Evolutionary conservation across 1,140 invertebrate genomes (phyloP), one percentile per base, ranked within the genome.

Genomic region (Hylaeus volcanicus): DNA sequence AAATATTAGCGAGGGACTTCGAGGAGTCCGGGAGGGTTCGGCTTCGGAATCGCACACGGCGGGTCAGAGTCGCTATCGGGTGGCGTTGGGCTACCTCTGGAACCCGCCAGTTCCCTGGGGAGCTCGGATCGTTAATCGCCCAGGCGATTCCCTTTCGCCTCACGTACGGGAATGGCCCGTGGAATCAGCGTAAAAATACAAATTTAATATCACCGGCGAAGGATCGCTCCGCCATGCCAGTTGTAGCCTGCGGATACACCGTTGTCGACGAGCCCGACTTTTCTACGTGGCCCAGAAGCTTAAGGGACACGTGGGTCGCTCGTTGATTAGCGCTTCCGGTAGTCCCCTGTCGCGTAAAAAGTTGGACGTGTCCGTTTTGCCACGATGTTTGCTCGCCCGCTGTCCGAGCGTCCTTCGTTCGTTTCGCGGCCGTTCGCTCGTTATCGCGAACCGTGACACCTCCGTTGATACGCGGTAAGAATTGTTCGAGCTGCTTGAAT

Each of bases 131-230:
- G 93, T 93, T 93, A 93, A 93, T 93, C 93, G 93, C 89, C 89
- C 86, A 89, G 81, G 89, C 89, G 89, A 93, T 93, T 93, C 89
- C 89, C 92, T 93, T 93, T 93, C 93, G 88, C 82, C 86, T 93
- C 93, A 93, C 93, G 93, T 93, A 93, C 84, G 79, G 72, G 84
- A 90, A 93, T 93, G 90, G 92, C 90, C 90, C 91, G 92, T 93
- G 92, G 93, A 93, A 93, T 93, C 93, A 93, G 93, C 93, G 93
- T 93, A 93, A 93, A 93, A 93, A 93, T 93, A 93, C 93, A 93
- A 93, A 93, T 93, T 93, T 93, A 93, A 93, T 93, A 93, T 93
- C 88, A 74, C 76, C 79, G 80, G 76, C 79, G 78, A 78, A 66
- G 84, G 81, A 84, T 86, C 68, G 68, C 68, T 43, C 78, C 63